Percentiles rank a stretch among this genome's conserved stretches.
Evolutionary conservation across 2,797 vertebrate species (phyloP).

Genomic region (Astyanax mexicanus): DNA sequence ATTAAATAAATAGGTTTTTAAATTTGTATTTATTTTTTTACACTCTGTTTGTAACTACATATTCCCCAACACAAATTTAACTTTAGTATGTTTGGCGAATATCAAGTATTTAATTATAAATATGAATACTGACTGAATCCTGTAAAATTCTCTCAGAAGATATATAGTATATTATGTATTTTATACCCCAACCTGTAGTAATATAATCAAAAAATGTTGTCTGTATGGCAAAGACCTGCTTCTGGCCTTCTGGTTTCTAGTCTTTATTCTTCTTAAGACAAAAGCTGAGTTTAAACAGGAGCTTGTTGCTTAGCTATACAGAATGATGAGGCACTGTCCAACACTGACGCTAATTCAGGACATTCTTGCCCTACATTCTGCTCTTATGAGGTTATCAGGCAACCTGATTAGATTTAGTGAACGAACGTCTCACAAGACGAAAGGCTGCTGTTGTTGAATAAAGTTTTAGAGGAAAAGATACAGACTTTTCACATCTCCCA

Average conservation of each 20-base stretch:
- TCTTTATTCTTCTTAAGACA: not conserved
- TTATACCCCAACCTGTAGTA: not conserved
- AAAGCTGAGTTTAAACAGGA: not conserved
- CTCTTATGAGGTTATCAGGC: not conserved
- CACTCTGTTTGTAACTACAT: no score
- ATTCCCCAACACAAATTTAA: no score
- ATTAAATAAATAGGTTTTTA: no score
- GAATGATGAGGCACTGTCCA: not conserved
- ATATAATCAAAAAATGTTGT: not conserved
- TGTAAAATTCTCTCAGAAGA: no score
- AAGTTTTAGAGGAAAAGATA: not conserved
- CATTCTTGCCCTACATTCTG: not conserved
- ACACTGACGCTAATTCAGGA: constrained; percentile 8
- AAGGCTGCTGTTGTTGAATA: not conserved
- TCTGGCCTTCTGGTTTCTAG: not conserved
- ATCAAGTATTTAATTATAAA: no score
- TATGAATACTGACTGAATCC: no score
- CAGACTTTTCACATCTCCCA: no score
- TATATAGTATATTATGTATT: not conserved
- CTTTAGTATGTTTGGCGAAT: no score
- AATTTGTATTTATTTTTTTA: no score
- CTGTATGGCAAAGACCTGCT: not conserved
- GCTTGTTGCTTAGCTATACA: not conserved
- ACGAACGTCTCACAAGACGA: not conserved
- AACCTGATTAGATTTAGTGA: constrained; percentile 8